Evolutionary conservation across 2,113 vertebrate species (phyloP), one percentile per base, ranked within the genome.

Genomic region (Xenopus laevis): DNA sequence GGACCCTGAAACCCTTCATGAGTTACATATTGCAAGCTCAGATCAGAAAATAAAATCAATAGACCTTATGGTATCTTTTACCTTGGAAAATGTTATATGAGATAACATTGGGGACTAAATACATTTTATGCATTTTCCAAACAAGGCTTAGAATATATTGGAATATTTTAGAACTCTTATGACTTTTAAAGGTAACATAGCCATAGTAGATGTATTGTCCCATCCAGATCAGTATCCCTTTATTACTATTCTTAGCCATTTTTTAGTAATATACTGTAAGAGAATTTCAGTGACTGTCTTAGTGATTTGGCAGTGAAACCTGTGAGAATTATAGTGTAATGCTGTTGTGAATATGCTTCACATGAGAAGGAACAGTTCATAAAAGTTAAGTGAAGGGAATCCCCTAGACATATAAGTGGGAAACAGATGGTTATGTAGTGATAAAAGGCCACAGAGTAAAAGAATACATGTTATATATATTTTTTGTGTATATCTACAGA

Each of bases 351-450:
- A 33, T 70, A 68, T 67, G 58, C 69, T 77, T 77, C 50, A 77
- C 74, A 67, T 77, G 59, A 45, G 58, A 64, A 23, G 44, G 33
- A 77, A 55, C 52, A 70, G 63, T 59, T 69, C 21, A 62, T 69
- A 57, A 70, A 62, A 70, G 66, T 46, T 63, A 76, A 70, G 60
- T 70, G 67, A 70, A 77, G 62, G 74, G 74, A 77, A 63, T 70
- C 47, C 74, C 74, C 74, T 50, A 70, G 67, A 70, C 67, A 77
- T 45, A 44, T 62, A 63, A 70, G 50, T 64, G 47, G 30, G 63
- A 77, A 77, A 69, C 74, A 77, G 59, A 77, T 77, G 74, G 66
- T 53, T 77, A 61, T 69, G 47, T 69, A 58, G 58, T 69, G 73
- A 76, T 76, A 76, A 76, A 69, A 69, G 73, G 68, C 73, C 30